These are phyloP conservation scores for Neolamprologus hecqui DNA, from an alignment of 2,113 vertebrate species.

Conservation along the genomic window DNA sequence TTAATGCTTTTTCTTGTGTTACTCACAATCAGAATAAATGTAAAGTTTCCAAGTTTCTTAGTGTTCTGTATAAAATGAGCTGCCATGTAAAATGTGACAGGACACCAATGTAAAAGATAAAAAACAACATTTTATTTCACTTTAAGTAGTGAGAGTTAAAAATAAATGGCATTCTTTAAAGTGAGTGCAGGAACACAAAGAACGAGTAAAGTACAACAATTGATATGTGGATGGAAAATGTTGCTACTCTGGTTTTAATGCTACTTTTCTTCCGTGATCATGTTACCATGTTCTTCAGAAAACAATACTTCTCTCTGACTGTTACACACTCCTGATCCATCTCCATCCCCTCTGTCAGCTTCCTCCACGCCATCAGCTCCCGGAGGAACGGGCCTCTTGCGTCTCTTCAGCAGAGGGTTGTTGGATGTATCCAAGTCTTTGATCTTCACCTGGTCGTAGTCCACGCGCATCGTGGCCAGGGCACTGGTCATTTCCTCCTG, in stretches of 20 bases:
- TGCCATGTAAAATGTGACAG: background rate
- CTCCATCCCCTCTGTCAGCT: background rate
- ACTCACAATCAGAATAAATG: background rate
- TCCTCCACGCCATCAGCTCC: slow-evolving; percentile 39
- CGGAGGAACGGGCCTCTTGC: slow-evolving; percentile 76
- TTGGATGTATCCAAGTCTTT: slow-evolving; percentile 94
- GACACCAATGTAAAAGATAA: background rate
- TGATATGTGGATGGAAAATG: background rate
- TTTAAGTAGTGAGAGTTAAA: background rate
- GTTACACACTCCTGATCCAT: background rate
- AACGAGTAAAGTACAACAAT: background rate
- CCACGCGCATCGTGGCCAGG: slow-evolving; percentile 76
- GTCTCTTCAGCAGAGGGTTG: slow-evolving; percentile 90
- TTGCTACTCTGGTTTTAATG: background rate
- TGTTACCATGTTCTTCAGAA: background rate
- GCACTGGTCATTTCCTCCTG: slow-evolving; percentile 67
- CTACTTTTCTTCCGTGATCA: background rate
- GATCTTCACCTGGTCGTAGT: slow-evolving; percentile 97
- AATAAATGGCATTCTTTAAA: background rate
- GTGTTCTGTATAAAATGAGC: background rate
- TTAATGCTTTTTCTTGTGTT: background rate
- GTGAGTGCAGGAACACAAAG: background rate
- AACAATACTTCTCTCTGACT: slow-evolving; percentile 13
- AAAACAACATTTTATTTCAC: slow-evolving; percentile 7
- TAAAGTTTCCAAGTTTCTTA: background rate